Evolutionary conservation across 2,888 invertebrate genomes (phyloP).

Genomic region (Leuctra nigra): DNA sequence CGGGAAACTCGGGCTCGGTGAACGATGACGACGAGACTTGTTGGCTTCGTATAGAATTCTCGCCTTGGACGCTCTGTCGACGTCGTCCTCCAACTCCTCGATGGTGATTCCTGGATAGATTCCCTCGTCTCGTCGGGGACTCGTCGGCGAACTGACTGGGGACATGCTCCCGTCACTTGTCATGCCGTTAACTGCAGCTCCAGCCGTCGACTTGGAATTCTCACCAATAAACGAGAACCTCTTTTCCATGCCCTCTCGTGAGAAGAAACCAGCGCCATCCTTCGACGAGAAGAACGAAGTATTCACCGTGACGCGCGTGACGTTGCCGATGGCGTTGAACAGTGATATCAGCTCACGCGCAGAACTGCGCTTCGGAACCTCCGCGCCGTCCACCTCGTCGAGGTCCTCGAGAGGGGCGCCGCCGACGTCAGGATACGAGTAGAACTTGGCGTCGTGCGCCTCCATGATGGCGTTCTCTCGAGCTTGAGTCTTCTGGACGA

Average conservation of each 20-base stretch:
- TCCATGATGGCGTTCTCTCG: slow-evolving; percentile 34
- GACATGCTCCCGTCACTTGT: not conserved
- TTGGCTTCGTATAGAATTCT: slow-evolving; percentile 23
- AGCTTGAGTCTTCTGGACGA: slow-evolving; percentile 53
- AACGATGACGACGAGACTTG: slow-evolving; percentile 28
- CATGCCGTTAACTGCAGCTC: slow-evolving; percentile 26
- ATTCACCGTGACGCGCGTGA: slow-evolving; percentile 48
- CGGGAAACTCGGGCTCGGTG: slow-evolving; percentile 33
- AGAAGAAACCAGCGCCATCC: slow-evolving; percentile 39
- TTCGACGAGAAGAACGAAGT: slow-evolving; percentile 45
- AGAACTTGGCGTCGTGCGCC: slow-evolving; percentile 36
- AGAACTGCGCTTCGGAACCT: slow-evolving; percentile 36
- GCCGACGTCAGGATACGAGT: slow-evolving; percentile 28
- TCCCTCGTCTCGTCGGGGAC: not conserved
- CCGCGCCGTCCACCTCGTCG: slow-evolving; percentile 28
- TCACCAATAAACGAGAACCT: slow-evolving; percentile 27
- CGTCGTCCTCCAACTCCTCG: slow-evolving; percentile 23
- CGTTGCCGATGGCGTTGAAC: slow-evolving; percentile 55
- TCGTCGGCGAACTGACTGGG: slow-evolving; percentile 13
- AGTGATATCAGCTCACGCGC: slow-evolving; percentile 53
- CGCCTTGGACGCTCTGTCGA: slow-evolving; percentile 17
- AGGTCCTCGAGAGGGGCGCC: slow-evolving; percentile 27
- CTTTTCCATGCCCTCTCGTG: slow-evolving; percentile 30
- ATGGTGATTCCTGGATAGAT: slow-evolving; percentile 15
- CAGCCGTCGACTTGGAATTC: slow-evolving; percentile 31